Percentiles rank a stretch among this genome's conserved stretches.
Evolutionary conservation across 2,797 vertebrate genomes (phyloP).

Genomic region (Lagocephalus sceleratus): DNA sequence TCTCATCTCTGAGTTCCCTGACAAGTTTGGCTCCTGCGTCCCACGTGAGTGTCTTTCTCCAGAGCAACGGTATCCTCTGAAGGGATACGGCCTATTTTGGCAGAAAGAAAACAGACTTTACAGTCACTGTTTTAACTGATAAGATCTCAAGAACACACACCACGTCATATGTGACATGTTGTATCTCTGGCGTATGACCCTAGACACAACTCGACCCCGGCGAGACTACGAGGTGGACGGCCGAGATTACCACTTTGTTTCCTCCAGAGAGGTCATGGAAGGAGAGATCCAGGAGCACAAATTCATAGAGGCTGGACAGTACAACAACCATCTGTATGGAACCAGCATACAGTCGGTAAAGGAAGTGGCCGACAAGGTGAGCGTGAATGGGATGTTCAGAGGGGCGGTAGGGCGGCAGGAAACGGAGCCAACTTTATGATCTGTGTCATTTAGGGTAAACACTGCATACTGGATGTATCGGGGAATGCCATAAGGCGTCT

Average conservation of each 20-base stretch:
- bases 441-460: constrained; percentile 83
- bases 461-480: constrained; percentile 97
- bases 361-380: constrained; percentile 95
- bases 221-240: constrained; percentile 95
- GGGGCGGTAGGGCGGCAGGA: background rate
- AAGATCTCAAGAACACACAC: background rate
- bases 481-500: constrained; percentile 97
- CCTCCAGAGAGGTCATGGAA: constrained; percentile 96
- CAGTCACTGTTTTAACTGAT: background rate
- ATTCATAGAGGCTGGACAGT: constrained; percentile 97
- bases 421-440: background rate
- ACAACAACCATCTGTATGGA: constrained; percentile 96
- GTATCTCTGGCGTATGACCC: background rate
- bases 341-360: constrained; percentile 95
- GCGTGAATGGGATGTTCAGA: background rate
- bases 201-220: constrained; percentile 94
- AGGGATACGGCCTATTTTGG: background rate
- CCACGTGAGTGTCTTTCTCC: constrained; percentile 84
- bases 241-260: constrained; percentile 96
- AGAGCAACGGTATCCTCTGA: background rate
- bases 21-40: constrained; percentile 97
- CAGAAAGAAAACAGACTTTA: background rate
- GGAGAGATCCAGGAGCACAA: constrained; percentile 97
- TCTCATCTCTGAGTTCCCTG: constrained; percentile 96
- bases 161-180: background rate